Base-by-base conservation (phyloP, 2,888 invertebrate genomes). In the Cephus rjabovi region DNA sequence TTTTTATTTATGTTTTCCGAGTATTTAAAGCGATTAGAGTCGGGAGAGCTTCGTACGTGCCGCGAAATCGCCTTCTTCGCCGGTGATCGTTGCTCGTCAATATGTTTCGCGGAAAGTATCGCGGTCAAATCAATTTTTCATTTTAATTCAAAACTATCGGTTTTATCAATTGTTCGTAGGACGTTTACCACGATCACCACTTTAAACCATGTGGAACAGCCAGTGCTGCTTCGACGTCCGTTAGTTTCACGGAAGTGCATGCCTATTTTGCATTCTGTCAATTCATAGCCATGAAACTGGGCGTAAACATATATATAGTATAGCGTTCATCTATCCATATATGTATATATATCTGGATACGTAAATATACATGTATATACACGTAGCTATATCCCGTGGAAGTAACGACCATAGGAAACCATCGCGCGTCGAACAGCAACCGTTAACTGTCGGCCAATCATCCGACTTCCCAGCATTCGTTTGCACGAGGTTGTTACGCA, bases 401-500 rank as follows among this genome's bases (percentile, higher is more conserved):
- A 40, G 15, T 40, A 40, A 40, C 15, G 40, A 40, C 40, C 40
- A 40, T 40, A 40, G 40, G 40, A 40, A 40, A 40, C 15, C 15
- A 23, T 40, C 40, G 40, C 40, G 40, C 15, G 40, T 23, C 23
- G 6, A 40, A 40, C 40, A 6, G 40, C 40, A 40, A 40, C 40
- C 40, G 40, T 40, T 40, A 15, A 23, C 15, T 23, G 9, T 56
- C 9, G 23, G 56, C 56, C 56, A 15, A 56, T 56, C 56, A 56
- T 56, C 56, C 23, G 23, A 56, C 23, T 56, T 15, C 15, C 56
- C 56, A 80, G 77, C 77, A 81, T 86, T 82, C 80, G 81, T 84
- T 83, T 80, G 80, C 81, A 82, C 80, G 81, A 83, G 80, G 81
- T 84, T 84, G 23, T 56, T 56, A 56, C 56, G 23, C 23, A 23